Conservation (phyloP, 2,113 vertebrate genomes). For the Murina feae region DNA sequence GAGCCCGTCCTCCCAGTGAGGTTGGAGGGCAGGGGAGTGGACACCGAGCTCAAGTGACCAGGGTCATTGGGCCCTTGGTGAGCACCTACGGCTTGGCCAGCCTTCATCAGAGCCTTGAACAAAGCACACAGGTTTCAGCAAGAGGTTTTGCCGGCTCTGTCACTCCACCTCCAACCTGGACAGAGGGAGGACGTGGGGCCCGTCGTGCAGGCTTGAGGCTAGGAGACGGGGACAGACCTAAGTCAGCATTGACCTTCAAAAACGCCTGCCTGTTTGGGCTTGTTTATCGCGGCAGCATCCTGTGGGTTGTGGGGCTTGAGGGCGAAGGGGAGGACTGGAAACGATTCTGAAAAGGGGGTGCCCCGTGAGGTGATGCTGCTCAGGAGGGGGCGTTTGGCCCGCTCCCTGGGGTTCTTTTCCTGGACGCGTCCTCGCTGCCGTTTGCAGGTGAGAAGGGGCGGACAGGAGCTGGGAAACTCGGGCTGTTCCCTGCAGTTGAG, state of each 20-base stretch:
- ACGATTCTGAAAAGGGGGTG: neutral
- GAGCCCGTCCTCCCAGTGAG: no score
- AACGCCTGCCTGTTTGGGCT: neutral
- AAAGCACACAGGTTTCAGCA: neutral
- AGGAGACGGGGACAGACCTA: neutral
- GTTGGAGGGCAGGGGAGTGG: accelerated
- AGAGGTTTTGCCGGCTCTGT: neutral
- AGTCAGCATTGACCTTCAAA: neutral
- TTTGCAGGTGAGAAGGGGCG: neutral
- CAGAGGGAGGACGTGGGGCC: neutral
- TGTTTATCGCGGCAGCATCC: neutral
- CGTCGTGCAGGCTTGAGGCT: neutral
- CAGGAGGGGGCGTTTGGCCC: neutral
- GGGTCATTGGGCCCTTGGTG: neutral
- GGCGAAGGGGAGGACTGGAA: neutral
- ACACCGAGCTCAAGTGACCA: accelerated
- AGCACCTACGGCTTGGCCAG: neutral
- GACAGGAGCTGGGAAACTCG: neutral
- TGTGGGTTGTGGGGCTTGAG: neutral
- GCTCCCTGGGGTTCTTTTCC: neutral
- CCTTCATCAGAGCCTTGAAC: neutral
- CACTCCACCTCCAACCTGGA: accelerated
- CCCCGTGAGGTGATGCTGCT: neutral
- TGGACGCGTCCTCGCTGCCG: neutral
- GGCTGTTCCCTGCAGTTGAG: neutral